A percentile compares a stretch with the other conserved stretches of the same genome.
Evolutionary conservation across 2,797 vertebrate genomes (phyloP).

Genomic region (Schizopygopsis malacanthus): DNA sequence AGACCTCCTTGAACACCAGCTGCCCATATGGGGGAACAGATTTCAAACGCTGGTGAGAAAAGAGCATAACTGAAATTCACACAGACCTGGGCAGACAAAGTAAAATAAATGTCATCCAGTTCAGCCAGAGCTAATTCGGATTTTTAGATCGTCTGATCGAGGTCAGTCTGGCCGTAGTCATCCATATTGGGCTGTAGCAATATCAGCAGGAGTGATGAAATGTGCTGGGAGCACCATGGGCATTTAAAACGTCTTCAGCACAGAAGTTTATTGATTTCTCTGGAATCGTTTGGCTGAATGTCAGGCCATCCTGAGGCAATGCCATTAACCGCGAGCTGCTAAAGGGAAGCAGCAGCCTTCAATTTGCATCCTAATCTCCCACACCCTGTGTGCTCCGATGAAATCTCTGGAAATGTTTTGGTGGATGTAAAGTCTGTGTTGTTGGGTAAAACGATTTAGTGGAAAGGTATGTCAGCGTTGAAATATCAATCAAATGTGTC

Average conservation of each 20-base stretch:
- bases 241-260: conserved; percentile 52
- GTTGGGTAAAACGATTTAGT: conserved; percentile 9
- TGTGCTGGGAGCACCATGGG: conserved; percentile 7
- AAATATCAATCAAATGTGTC: conserved; percentile 3
- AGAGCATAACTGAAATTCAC: background rate
- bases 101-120: conserved; percentile 9
- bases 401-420: conserved; percentile 16
- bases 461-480: conserved; percentile 5
- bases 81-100: conserved; percentile 9
- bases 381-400: conserved; percentile 23
- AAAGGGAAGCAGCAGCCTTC: conserved; percentile 42
- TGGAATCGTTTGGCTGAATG: conserved; percentile 53
- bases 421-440: background rate
- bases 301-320: conserved; percentile 54
- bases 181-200: background rate
- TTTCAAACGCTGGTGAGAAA: background rate
- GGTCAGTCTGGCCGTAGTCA: background rate
- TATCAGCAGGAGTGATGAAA: conserved; percentile 30
- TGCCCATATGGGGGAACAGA: background rate
- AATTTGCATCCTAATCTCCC: conserved; percentile 54
- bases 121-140: conserved; percentile 2
- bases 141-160: conserved; percentile 11
- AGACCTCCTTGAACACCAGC: background rate
- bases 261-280: conserved; percentile 56
- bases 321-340: conserved; percentile 52